Evolutionary conservation across 2,113 vertebrate species (phyloP).

Genomic region (Centropristis striata): DNA sequence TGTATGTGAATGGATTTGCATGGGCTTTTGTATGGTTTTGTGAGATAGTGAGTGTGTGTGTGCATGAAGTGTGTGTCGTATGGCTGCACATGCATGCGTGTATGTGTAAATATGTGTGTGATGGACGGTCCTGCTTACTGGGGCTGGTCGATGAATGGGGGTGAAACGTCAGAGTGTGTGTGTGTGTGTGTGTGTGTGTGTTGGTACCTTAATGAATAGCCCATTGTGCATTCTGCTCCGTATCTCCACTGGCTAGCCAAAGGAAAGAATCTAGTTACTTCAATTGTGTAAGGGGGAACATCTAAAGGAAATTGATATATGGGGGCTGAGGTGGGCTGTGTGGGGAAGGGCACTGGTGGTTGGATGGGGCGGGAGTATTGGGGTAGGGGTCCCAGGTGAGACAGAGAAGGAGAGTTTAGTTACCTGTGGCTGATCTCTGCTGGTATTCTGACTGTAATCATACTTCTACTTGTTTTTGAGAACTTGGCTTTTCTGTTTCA

Average conservation of each 20-base stretch:
- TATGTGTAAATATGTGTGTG: conserved; percentile 5
- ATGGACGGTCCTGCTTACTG: not conserved
- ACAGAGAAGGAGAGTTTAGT: conserved; percentile 48
- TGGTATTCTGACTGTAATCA: conserved; percentile 41
- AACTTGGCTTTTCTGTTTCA: conserved; percentile 8
- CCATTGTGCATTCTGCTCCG: conserved; percentile 73
- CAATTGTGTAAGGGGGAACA: conserved; percentile 83
- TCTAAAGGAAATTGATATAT: conserved; percentile 85
- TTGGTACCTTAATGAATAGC: conserved; percentile 76
- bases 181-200: conserved; percentile 40
- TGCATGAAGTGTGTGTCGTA: not conserved
- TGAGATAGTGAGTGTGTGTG: not conserved
- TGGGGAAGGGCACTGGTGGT: conserved; percentile 13
- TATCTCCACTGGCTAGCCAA: conserved; percentile 76
- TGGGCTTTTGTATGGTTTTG: conserved; percentile 8
- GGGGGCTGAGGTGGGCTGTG: conserved; percentile 40
- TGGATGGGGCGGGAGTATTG: conserved; percentile 21
- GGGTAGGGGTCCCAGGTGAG: conserved; percentile 58
- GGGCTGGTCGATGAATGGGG: not conserved
- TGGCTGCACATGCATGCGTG: not conserved
- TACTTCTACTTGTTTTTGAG: conserved; percentile 8
- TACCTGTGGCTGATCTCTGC: conserved; percentile 55
- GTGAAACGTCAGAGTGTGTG: conserved; percentile 32
- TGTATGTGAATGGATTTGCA: conserved; percentile 20
- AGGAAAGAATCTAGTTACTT: conserved; percentile 86